Percentiles rank a stretch among this genome's conserved stretches.
Conservation (phyloP, 2,888 invertebrate species). For the Carcina quercana region DNA sequence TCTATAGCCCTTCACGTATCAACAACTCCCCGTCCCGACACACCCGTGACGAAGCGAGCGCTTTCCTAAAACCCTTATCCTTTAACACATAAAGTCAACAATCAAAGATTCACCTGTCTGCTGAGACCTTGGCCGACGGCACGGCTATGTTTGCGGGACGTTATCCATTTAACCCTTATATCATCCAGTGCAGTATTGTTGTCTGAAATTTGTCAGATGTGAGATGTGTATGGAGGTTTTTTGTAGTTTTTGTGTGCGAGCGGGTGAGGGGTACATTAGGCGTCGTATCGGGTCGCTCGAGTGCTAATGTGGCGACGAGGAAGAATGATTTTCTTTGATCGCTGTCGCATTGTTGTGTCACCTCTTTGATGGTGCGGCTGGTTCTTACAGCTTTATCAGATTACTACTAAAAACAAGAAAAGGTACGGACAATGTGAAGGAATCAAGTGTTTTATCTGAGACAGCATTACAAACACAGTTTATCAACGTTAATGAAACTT, state of each 20-base stretch:
- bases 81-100: slow-evolving; percentile 18
- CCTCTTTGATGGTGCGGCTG: slow-evolving; percentile 15
- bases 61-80: slow-evolving; percentile 9
- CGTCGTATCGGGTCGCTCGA: slow-evolving; percentile 39
- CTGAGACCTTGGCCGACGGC: slow-evolving; percentile 4
- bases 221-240: slow-evolving; percentile 40
- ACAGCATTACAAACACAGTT: no score
- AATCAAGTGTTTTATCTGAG: no score
- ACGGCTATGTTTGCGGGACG: slow-evolving; percentile 27
- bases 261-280: slow-evolving; percentile 51
- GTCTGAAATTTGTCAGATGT: slow-evolving; percentile 68
- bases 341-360: slow-evolving; percentile 23
- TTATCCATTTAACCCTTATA: slow-evolving; percentile 62
- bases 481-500: no score
- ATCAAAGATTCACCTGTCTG: slow-evolving; percentile 11
- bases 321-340: slow-evolving; percentile 28
- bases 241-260: slow-evolving; percentile 32
- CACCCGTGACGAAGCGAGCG: slow-evolving; percentile 20
- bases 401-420: no score
- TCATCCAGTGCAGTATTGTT: slow-evolving; percentile 53
- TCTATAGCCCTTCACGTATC: slow-evolving; percentile 57
- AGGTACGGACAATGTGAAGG: no score
- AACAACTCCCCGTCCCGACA: slow-evolving; percentile 31
- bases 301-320: slow-evolving; percentile 40
- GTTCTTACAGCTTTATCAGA: no score